Evolutionary conservation across 1,140 invertebrate species (phyloP), one percentile per base, ranked within the genome.

Genomic region (Tetramorium alpestre): DNA sequence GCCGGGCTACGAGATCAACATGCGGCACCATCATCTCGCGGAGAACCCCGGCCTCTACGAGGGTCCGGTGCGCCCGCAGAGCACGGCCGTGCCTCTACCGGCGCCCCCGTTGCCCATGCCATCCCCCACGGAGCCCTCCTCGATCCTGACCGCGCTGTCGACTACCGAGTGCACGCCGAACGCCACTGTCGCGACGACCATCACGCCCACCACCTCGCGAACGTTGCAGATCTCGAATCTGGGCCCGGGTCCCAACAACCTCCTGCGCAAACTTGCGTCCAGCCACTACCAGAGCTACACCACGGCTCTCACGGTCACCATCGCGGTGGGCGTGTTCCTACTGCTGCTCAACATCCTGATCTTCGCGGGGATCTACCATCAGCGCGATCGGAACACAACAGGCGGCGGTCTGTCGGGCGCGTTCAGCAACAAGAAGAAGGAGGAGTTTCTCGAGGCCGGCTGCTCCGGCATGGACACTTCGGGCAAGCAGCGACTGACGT

Each of bases 311-410:
- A 98, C 98, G n/a, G 97, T 99, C 3, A 99, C 98, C 0, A 98
- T 99, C 76, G 98, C 98, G 0, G 98, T 99, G 2, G 99, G 99
- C 0, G 98, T 97, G 86, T 98, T 98, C 84, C 95, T 98, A 8
- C 96, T 99, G 4, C 96, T 99, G 10, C 96, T 99, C 2, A 99
- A 99, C 94, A 97, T 99, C 8, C 96, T 99, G 0, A 99, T 99
- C 72, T 99, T 99, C 92, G 98, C 98, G 51, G 98, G 98, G 47
- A 98, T 99, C 58, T 99, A 99, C 93, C 98, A 99, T 92, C 98
- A 99, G 93, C 96, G 98, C 10, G 97, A 98, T 90, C 96, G 97
- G 47, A 93, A 93, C 69, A 90, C 90, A 0, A 51, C 91, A 94
- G 96, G 67, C 95, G 94, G 91, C 38, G 87, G 92, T 8, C 28